Evolutionary conservation across 2,888 invertebrate species (phyloP).

Genomic region (Netelia inedita): DNA sequence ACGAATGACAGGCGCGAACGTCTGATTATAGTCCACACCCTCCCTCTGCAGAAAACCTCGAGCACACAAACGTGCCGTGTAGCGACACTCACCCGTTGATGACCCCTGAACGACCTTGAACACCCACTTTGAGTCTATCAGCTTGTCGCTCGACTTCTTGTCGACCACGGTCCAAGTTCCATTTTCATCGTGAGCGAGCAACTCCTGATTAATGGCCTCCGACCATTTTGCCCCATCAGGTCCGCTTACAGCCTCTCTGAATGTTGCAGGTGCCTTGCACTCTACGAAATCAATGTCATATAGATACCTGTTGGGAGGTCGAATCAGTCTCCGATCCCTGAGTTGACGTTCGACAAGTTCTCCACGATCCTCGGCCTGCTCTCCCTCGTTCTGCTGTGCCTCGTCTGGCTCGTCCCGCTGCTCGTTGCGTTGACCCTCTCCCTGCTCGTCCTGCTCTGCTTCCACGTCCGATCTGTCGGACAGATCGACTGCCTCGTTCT

Average conservation of each 20-base stretch:
- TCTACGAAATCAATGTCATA: slow-evolving; percentile 47
- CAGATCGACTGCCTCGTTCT: slow-evolving; percentile 38
- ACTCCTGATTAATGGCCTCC: slow-evolving; percentile 44
- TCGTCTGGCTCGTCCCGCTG: not conserved
- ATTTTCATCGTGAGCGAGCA: slow-evolving; percentile 37
- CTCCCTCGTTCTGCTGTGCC: not conserved
- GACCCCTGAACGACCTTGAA: slow-evolving; percentile 44
- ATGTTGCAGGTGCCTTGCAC: slow-evolving; percentile 44
- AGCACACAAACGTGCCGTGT: slow-evolving; percentile 41
- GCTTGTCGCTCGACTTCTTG: slow-evolving; percentile 32
- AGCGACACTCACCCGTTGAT: slow-evolving; percentile 30
- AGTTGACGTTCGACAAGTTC: slow-evolving; percentile 2
- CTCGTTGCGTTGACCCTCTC: not conserved
- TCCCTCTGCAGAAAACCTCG: slow-evolving; percentile 41
- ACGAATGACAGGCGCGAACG: slow-evolving; percentile 41
- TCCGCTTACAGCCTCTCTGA: slow-evolving; percentile 50
- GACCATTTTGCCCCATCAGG: slow-evolving; percentile 48
- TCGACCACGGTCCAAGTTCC: slow-evolving; percentile 47
- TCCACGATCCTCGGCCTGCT: not conserved
- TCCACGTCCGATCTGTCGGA: slow-evolving; percentile 40
- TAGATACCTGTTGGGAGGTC: slow-evolving; percentile 14
- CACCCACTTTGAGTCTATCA: slow-evolving; percentile 54
- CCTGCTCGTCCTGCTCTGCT: slow-evolving; percentile 28
- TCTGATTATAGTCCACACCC: slow-evolving; percentile 37
- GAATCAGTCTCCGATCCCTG: slow-evolving; percentile 36